phyloP scores from a whole-genome alignment of 2,113 vertebrate species.

The Nannospalax galili region DNA sequence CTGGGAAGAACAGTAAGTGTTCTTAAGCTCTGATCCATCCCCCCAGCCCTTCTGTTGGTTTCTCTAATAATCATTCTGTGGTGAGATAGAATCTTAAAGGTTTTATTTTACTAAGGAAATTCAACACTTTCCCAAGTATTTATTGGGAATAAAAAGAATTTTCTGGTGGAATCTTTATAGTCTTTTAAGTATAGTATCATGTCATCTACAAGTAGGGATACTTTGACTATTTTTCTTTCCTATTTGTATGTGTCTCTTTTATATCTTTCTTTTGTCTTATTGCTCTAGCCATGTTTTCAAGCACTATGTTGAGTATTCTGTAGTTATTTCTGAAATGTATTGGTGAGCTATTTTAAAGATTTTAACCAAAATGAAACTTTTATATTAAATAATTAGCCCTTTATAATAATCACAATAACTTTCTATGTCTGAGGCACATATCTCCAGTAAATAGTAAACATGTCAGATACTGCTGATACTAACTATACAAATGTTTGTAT shows the following conservation, averaged over 20 bases:
- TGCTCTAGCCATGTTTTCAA: not conserved
- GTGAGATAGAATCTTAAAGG: not conserved
- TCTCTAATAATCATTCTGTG: not conserved
- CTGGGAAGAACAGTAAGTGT: no score
- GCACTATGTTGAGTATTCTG: not conserved
- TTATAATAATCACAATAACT: not conserved
- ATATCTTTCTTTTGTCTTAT: not conserved
- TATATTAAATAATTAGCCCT: not conserved
- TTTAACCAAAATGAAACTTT: slow-evolving; percentile 30
- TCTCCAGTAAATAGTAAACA: not conserved
- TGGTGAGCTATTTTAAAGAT: slow-evolving; percentile 7
- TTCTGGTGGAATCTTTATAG: no score
- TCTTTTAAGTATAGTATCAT: not conserved
- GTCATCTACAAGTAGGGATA: not conserved
- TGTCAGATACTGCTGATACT: not conserved
- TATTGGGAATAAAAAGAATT: no score
- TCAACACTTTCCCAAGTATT: not conserved
- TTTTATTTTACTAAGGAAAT: not conserved
- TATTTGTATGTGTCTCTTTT: not conserved
- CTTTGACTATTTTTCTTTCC: not conserved
- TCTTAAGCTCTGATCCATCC: no score
- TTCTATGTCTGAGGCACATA: not conserved
- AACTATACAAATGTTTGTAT: not conserved
- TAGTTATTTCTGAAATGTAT: not conserved
- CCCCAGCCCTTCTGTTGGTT: not conserved